Conservation (phyloP, 2,888 invertebrate species). For the Synergus laeviventris region DNA sequence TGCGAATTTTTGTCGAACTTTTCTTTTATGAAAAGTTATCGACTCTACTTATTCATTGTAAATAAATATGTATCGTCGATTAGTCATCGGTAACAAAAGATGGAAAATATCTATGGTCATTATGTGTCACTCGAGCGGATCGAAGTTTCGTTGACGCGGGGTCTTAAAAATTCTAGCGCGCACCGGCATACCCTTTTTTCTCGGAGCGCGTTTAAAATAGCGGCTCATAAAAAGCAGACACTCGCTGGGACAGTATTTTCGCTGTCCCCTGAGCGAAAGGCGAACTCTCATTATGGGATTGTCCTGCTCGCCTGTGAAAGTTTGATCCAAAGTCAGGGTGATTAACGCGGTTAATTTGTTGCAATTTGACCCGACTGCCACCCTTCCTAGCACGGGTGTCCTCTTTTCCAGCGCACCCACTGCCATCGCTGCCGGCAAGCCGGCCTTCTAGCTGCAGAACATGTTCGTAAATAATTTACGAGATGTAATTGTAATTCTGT, state of each 20-base stretch:
- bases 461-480: conserved; percentile 70
- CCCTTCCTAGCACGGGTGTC: conserved; percentile 33
- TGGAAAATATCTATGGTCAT: neutral
- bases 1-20: no score
- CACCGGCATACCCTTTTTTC: neutral
- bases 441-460: conserved; percentile 44
- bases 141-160: neutral
- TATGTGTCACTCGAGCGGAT: neutral
- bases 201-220: neutral
- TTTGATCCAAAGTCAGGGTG: conserved; percentile 61
- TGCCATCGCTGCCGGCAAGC: conserved; percentile 43
- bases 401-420: conserved; percentile 34
- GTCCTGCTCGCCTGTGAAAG: conserved; percentile 57
- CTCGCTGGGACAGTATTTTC: conserved; percentile 10
- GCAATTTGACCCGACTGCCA: conserved; percentile 66
- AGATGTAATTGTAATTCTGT: conserved; percentile 67
- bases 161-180: conserved; percentile 1
- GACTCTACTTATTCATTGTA: neutral
- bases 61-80: neutral
- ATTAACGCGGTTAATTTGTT: conserved; percentile 73
- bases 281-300: conserved; percentile 15
- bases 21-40: neutral
- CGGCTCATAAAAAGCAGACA: conserved; percentile 14
- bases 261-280: neutral
- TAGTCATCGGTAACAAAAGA: neutral